Base-by-base conservation (phyloP, 2,113 vertebrate species). In the Paedocypris sp. region DNA sequence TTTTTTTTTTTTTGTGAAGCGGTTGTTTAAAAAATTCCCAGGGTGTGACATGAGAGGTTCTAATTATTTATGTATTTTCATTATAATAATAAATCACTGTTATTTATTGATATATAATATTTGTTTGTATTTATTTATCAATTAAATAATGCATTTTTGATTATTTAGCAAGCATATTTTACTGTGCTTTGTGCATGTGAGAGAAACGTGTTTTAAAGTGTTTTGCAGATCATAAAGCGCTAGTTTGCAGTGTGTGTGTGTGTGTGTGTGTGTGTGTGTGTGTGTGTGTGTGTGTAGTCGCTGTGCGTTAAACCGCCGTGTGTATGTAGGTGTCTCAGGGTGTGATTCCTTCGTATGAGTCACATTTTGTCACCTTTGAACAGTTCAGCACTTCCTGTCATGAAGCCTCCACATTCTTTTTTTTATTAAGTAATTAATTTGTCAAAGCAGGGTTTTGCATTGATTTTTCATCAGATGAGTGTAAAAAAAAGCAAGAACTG, bases 201-300 rank as follows among this genome's bases (percentile, higher is more conserved):
- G 2, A 10, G 6, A 16, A 19, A 41, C 1, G 10, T 5, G 15
- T 56, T 41, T 53, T 56, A 56, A 28, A 41, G 52, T 41, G 41
- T 56, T 56, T 54, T 56, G n/a, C n/a, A n/a, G n/a, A n/a, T n/a
- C n/a, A n/a, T 18, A 56, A 22, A 56, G 52, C 29, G 52, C 23
- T n/a, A n/a, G 29, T 41, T 56, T 41, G 36, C 38, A 36, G 36
- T 15, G 10, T 29, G 15, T 49, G n/a, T 42, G 9, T 56, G 10
- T 19, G 19, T 19, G 35, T 41, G 15, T 19, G 51, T 28, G 32
- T 53, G 51, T 10, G 35, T 54, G 26, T 38, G 39, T 39, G 35
- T 11, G 13, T 26, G n/a, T 6, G 32, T 15, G 33, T 11, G 20
- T 16, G 23, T 18, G 15, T 12, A 19, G 13, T n/a, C n/a, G n/a